Percentiles rank a stretch among this genome's conserved stretches.
phyloP scores from a whole-genome alignment of 2,113 vertebrate genomes.

The Brachyhypopomus occidentalis region DNA sequence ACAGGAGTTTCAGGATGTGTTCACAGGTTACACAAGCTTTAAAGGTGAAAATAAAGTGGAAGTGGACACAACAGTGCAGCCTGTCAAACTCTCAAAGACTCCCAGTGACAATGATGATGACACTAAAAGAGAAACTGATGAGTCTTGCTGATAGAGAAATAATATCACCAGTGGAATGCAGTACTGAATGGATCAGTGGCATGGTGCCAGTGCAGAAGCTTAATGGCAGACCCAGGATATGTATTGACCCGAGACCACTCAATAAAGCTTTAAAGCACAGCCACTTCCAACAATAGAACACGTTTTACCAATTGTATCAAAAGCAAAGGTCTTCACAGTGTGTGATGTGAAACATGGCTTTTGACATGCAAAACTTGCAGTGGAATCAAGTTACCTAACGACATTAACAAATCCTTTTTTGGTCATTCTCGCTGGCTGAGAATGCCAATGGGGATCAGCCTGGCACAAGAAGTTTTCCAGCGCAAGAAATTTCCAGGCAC shows the following conservation, averaged over 20 bases:
- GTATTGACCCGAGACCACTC: not conserved
- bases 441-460: too few relatives aligned
- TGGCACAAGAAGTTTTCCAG: too few relatives aligned
- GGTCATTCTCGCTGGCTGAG: too few relatives aligned
- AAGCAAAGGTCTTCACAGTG: not conserved
- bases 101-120: not conserved
- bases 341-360: not conserved
- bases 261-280: not conserved
- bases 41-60: too few relatives aligned
- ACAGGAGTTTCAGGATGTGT: too few relatives aligned
- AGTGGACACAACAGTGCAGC: not conserved
- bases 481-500: too few relatives aligned
- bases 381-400: constrained; percentile 11
- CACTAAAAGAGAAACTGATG: not conserved
- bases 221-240: not conserved
- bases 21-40: too few relatives aligned
- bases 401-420: too few relatives aligned
- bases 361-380: not conserved
- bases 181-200: not conserved
- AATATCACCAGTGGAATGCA: not conserved
- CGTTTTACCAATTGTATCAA: not conserved
- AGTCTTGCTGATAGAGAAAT: not conserved
- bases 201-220: not conserved
- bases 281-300: not conserved
- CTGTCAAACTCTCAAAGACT: not conserved